Evolutionary conservation across 2,113 vertebrate genomes (phyloP).

Genomic region (Gila orcuttii): DNA sequence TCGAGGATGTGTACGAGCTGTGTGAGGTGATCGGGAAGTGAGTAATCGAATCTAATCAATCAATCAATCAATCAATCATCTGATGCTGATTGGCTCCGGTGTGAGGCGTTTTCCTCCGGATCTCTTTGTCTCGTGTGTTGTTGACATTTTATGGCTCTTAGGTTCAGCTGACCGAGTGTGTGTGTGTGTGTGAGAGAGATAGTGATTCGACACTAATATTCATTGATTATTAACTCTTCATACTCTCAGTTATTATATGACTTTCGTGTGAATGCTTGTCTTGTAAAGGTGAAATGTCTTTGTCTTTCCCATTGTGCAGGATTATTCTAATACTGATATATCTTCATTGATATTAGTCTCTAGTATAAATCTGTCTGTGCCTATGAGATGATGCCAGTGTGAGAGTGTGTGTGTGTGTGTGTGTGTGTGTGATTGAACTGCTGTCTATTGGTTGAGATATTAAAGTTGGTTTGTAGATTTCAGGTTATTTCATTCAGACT

Average conservation of each 20-base stretch:
- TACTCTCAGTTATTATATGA: not conserved
- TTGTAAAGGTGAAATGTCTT: not conserved
- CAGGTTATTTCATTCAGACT: too few species aligned
- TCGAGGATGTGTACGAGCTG: conserved; percentile 98
- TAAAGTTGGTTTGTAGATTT: not conserved
- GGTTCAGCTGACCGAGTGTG: conserved; percentile 16
- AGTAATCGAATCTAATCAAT: conserved; percentile 69
- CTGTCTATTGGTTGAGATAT: not conserved
- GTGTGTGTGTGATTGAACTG: not conserved
- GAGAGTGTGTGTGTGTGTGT: conserved; percentile 50
- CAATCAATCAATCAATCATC: too few species aligned
- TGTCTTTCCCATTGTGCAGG: not conserved
- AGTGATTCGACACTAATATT: not conserved
- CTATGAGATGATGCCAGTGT: conserved; percentile 27
- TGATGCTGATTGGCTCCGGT: not conserved
- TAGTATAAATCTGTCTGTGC: conserved; percentile 10
- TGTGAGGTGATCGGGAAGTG: conserved; percentile 99
- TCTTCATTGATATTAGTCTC: not conserved
- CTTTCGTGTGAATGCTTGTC: not conserved
- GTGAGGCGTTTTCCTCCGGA: not conserved
- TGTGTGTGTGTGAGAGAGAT: not conserved
- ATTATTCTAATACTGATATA: not conserved
- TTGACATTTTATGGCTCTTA: conserved; percentile 11
- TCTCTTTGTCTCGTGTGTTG: conserved; percentile 17
- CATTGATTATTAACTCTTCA: not conserved